These are phyloP conservation scores for Anoplolepis gracilipes DNA, from an alignment of 1,140 invertebrate species.

Conservation along the genomic window DNA sequence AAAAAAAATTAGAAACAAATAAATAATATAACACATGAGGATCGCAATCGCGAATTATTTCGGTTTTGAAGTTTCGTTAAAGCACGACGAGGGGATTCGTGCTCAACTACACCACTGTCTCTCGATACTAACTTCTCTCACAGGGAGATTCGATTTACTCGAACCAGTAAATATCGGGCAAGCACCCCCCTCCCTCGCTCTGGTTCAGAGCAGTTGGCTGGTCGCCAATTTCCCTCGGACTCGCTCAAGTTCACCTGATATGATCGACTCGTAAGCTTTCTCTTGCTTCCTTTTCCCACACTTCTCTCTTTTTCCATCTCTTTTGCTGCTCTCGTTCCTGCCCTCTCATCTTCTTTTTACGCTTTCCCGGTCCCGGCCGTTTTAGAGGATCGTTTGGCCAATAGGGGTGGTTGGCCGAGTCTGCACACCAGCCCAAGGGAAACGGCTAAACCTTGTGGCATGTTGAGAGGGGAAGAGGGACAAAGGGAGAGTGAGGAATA, in stretches of 20 bases:
- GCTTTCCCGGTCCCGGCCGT: conserved; percentile 51
- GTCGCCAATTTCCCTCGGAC: conserved; percentile 65
- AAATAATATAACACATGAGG: not conserved
- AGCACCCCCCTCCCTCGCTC: conserved; percentile 25
- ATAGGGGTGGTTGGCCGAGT: conserved; percentile 73
- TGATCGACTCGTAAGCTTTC: conserved; percentile 67
- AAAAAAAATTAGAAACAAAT: not conserved
- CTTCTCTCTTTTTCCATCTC: not conserved
- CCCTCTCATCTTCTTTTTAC: conserved; percentile 62
- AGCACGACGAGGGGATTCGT: not conserved
- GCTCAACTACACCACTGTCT: conserved; percentile 16
- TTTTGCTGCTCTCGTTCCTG: conserved; percentile 37
- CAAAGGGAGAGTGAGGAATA: conserved; percentile 41
- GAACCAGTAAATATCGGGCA: conserved; percentile 73
- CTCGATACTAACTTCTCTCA: conserved; percentile 16
- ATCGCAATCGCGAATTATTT: not conserved
- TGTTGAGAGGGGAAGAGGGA: conserved; percentile 40
- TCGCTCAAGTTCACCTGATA: conserved; percentile 75
- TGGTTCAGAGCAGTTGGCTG: conserved; percentile 56
- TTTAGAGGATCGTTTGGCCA: conserved; percentile 69
- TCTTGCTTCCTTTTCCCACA: conserved; percentile 14
- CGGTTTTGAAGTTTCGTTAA: not conserved
- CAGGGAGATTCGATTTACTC: conserved; percentile 50
- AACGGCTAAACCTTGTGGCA: conserved; percentile 57
- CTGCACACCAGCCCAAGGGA: conserved; percentile 52